These are phyloP conservation scores for Crotalus adamanteus DNA, from an alignment of 2,797 vertebrate genomes.

Conservation along the genomic window DNA sequence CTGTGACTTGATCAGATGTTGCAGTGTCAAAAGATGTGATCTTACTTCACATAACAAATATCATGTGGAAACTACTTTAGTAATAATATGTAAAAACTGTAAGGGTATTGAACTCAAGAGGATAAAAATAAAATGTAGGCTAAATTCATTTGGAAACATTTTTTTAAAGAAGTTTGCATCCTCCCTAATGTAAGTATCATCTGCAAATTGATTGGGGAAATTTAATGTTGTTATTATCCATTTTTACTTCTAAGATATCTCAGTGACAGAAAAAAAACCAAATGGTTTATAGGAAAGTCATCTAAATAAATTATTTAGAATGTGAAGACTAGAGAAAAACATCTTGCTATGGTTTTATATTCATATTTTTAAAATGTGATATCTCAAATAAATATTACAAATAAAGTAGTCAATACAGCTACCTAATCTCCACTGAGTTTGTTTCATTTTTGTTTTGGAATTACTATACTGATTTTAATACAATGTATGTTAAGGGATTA, in stretches of 20 bases:
- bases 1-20: neutral
- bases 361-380: neutral
- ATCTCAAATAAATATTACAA: neutral
- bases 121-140: neutral
- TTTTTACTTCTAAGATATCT: slow-evolving; percentile 19
- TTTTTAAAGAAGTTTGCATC: neutral
- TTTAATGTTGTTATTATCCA: neutral
- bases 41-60: neutral
- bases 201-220: neutral
- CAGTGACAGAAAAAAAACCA: neutral
- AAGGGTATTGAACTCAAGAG: neutral
- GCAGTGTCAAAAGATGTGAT: neutral
- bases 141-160: neutral
- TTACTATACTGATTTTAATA: neutral
- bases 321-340: neutral
- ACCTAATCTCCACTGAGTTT: neutral
- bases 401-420: neutral
- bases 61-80: neutral
- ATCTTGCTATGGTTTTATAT: neutral
- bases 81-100: neutral
- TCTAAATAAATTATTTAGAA: slow-evolving; percentile 24
- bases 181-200: neutral
- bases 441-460: neutral
- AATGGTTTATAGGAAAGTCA: slow-evolving; percentile 9
- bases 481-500: neutral